These are phyloP conservation scores for Pelosia muscerda DNA, from an alignment of 2,888 invertebrate species.

Conservation along the genomic window DNA sequence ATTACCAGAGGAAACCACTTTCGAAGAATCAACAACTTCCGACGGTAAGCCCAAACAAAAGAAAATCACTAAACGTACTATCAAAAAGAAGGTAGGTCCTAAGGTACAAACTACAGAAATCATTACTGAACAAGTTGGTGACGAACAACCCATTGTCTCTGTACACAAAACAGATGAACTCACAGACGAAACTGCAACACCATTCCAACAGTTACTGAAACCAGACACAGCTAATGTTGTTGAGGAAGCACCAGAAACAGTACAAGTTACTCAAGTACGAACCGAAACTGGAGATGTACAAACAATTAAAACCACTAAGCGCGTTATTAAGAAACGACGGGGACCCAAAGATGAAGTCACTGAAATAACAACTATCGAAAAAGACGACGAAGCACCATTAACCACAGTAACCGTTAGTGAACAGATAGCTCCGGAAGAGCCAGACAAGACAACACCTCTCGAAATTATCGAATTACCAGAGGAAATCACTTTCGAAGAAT, in stretches of 20 bases:
- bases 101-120: constrained; percentile 48
- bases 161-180: constrained; percentile 31
- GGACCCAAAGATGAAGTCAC: constrained; percentile 29
- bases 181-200: constrained; percentile 22
- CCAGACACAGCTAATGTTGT: constrained; percentile 14
- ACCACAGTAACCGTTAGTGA: constrained; percentile 28
- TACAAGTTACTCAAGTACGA: constrained; percentile 24
- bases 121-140: constrained; percentile 43
- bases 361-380: constrained; percentile 45
- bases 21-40: constrained; percentile 27
- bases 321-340: constrained; percentile 52
- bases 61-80: constrained; percentile 55
- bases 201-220: constrained; percentile 14
- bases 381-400: constrained; percentile 45
- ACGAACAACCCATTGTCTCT: constrained; percentile 26
- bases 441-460: constrained; percentile 10
- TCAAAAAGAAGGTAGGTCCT: constrained; percentile 50
- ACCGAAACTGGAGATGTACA: constrained; percentile 31
- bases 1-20: constrained; percentile 46
- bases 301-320: constrained; percentile 42
- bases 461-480: constrained; percentile 54
- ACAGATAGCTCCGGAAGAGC: constrained; percentile 6
- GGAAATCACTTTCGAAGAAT: constrained; percentile 41
- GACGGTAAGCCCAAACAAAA: constrained; percentile 41
- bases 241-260: constrained; percentile 21